Conservation (phyloP, 2,797 vertebrate genomes). For the Spinus olivaceus region DNA sequence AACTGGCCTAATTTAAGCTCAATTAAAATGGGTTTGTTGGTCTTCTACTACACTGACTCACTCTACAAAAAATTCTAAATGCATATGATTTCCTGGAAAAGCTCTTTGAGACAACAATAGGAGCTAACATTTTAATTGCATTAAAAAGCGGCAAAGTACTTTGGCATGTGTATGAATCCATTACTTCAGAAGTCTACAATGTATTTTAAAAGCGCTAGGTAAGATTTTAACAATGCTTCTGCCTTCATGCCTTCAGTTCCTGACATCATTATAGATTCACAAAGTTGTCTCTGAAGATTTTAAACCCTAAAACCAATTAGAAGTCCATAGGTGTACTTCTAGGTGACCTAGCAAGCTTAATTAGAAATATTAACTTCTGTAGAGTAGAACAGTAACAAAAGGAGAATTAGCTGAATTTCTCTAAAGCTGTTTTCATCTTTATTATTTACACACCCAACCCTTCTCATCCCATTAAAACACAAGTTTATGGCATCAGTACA, state of each 20-base stretch:
- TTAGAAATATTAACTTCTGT: not conserved
- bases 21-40: not conserved
- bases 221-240: not conserved
- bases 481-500: not conserved
- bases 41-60: constrained; percentile 1
- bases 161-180: not conserved
- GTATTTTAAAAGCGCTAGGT: constrained; percentile 1
- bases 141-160: constrained; percentile 2
- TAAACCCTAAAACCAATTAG: not conserved
- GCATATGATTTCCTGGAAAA: not conserved
- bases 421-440: not conserved
- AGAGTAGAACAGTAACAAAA: not conserved
- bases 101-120: not conserved
- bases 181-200: constrained; percentile 26
- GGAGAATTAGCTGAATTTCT: not conserved
- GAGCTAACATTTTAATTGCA: constrained; percentile 10
- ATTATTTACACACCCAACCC: not conserved
- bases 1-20: not conserved
- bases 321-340: not conserved
- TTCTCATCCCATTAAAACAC: not conserved
- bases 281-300: not conserved
- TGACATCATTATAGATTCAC: not conserved
- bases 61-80: not conserved
- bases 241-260: not conserved
- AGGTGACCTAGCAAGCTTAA: not conserved